A percentile compares a stretch with the other conserved stretches of the same genome.
Evolutionary conservation across 2,113 vertebrate genomes (phyloP).

Genomic region (Benitochromis conjunctus): DNA sequence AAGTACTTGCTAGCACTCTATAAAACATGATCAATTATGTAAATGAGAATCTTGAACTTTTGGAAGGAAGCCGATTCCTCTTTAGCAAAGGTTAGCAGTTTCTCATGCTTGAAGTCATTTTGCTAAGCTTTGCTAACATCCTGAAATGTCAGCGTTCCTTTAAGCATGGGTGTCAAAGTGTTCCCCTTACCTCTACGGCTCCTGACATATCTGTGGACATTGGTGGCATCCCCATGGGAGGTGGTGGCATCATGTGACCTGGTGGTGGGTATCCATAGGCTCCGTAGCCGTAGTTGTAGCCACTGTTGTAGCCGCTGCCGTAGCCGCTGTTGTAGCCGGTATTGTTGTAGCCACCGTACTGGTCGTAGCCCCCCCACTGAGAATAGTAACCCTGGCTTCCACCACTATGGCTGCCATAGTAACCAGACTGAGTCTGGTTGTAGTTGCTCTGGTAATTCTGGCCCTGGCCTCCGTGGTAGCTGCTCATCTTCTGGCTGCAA

Average conservation of each 20-base stretch:
- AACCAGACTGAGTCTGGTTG: constrained; percentile 64
- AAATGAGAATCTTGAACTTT: neutral
- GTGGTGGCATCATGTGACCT: constrained; percentile 69
- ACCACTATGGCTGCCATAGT: constrained; percentile 69
- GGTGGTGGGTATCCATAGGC: constrained; percentile 74
- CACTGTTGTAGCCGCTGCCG: constrained; percentile 59
- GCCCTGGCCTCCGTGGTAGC: constrained; percentile 72
- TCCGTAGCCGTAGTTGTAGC: constrained; percentile 73
- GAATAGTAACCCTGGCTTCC: constrained; percentile 64
- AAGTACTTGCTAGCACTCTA: neutral
- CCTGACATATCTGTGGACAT: constrained; percentile 51
- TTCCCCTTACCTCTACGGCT: constrained; percentile 57
- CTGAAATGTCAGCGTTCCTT: neutral
- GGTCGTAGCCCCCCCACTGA: constrained; percentile 80
- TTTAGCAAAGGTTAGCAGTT: neutral
- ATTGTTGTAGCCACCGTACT: constrained; percentile 70
- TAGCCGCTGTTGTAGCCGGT: constrained; percentile 66
- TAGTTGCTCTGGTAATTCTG: constrained; percentile 75
- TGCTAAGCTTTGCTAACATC: neutral
- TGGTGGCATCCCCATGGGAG: constrained; percentile 66
- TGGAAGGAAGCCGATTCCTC: neutral
- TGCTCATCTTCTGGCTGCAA: constrained; percentile 77
- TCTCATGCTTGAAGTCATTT: rapidly evolving
- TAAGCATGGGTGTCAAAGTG: neutral
- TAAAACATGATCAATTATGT: neutral